These are phyloP conservation scores for Spinibarbus caldwelli DNA, from an alignment of 2,797 vertebrate genomes.

Conservation along the genomic window DNA sequence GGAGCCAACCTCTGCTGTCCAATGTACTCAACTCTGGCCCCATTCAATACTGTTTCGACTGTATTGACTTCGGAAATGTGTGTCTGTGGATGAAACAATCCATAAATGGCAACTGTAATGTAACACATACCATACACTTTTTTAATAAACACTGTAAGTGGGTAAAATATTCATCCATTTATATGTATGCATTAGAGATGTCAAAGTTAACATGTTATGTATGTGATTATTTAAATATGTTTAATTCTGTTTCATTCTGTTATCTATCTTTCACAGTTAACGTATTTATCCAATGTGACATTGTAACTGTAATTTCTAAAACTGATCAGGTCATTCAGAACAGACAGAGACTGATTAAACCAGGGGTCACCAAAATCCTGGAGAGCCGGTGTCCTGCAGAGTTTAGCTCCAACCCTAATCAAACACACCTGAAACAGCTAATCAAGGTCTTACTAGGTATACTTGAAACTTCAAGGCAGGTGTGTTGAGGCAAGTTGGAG, in stretches of 20 bases:
- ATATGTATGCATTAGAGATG: background rate
- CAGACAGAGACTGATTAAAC: background rate
- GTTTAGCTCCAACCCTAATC: no score
- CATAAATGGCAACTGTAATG: constrained; percentile 2
- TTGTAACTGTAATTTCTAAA: background rate
- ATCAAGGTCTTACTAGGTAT: no score
- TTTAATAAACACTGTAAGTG: background rate
- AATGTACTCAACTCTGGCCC: constrained; percentile 3
- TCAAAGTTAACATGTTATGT: background rate
- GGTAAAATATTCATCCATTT: background rate
- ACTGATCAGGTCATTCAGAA: background rate
- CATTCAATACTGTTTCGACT: constrained; percentile 36
- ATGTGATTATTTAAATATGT: background rate
- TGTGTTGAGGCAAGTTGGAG: no score
- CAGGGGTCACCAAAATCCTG: no score
- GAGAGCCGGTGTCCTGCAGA: no score
- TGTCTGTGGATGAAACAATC: background rate
- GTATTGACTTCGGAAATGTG: background rate
- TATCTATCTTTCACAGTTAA: background rate
- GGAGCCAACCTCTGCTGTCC: constrained; percentile 37
- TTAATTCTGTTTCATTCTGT: background rate
- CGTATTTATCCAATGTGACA: background rate
- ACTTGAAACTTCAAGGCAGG: no score
- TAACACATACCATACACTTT: background rate
- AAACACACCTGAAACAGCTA: no score